Percentiles rank a stretch among this genome's conserved stretches.
These are phyloP conservation scores for Brachyistius frenatus DNA, from an alignment of 2,113 vertebrate genomes.

Conservation along the genomic window DNA sequence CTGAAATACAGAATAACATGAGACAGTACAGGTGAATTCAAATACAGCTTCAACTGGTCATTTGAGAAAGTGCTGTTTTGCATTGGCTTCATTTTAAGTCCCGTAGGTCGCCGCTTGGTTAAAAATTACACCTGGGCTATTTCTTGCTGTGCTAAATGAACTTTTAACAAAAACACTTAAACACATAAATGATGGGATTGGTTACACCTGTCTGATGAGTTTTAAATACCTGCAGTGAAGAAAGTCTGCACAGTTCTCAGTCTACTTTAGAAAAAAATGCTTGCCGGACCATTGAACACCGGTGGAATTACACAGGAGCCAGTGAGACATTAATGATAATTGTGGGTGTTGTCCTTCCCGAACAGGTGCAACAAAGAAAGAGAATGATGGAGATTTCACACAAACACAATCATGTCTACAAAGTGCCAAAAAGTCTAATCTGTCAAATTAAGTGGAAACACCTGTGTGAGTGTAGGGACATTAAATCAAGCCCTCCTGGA, in stretches of 20 bases:
- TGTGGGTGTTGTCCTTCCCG: not conserved
- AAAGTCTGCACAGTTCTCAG: not conserved
- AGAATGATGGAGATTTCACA: conserved; percentile 13
- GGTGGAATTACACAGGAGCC: not conserved
- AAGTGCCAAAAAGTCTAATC: conserved; percentile 9
- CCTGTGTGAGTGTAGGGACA: conserved; percentile 6
- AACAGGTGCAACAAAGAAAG: conserved; percentile 37
- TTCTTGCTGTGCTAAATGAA: not conserved
- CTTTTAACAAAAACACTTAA: too few species aligned
- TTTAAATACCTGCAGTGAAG: not conserved
- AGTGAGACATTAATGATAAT: not conserved
- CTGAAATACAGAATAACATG: not conserved
- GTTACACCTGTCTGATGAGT: not conserved
- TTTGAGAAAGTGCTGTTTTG: too few species aligned
- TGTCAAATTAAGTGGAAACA: conserved; percentile 35
- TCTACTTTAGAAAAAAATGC: not conserved
- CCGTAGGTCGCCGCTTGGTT: not conserved
- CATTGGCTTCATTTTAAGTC: too few species aligned
- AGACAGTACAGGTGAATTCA: too few species aligned
- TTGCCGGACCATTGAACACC: not conserved
- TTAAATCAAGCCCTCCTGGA: not conserved
- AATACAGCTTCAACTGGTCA: too few species aligned
- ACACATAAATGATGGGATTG: not conserved
- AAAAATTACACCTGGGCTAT: not conserved
- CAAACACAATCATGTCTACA: not conserved